phyloP scores from a whole-genome alignment of 2,113 vertebrate genomes.

The Hassar affinis region DNA sequence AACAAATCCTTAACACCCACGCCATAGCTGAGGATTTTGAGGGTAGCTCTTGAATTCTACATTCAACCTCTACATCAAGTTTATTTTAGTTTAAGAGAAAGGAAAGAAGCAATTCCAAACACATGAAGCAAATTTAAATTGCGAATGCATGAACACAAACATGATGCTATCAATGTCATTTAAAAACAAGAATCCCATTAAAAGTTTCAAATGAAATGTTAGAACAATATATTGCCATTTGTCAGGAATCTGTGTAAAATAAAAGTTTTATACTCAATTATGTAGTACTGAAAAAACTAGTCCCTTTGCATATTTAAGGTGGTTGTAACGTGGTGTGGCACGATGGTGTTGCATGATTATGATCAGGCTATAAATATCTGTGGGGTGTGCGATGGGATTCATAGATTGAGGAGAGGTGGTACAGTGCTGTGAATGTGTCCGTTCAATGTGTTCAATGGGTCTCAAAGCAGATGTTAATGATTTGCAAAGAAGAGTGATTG shows the following conservation, averaged over 20 bases:
- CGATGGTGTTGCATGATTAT: no score
- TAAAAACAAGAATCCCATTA: neutral
- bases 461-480: no score
- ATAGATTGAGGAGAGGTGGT: no score
- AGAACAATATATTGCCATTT: neutral
- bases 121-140: conserved; percentile 2
- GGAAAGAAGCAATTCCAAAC: conserved; percentile 44
- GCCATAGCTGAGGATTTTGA: neutral
- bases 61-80: neutral
- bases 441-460: no score
- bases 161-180: neutral
- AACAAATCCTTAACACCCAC: neutral
- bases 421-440: no score
- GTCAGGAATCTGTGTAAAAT: neutral
- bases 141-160: neutral
- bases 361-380: no score
- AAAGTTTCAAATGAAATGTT: neutral
- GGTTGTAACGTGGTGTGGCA: no score
- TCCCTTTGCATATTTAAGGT: no score
- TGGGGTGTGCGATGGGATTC: no score
- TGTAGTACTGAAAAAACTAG: neutral
- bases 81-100: neutral
- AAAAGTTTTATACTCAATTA: neutral
- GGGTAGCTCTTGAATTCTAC: neutral
- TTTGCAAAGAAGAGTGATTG: no score